phyloP scores from a whole-genome alignment of 2,797 vertebrate species.

The Amphiprion clarkii region DNA sequence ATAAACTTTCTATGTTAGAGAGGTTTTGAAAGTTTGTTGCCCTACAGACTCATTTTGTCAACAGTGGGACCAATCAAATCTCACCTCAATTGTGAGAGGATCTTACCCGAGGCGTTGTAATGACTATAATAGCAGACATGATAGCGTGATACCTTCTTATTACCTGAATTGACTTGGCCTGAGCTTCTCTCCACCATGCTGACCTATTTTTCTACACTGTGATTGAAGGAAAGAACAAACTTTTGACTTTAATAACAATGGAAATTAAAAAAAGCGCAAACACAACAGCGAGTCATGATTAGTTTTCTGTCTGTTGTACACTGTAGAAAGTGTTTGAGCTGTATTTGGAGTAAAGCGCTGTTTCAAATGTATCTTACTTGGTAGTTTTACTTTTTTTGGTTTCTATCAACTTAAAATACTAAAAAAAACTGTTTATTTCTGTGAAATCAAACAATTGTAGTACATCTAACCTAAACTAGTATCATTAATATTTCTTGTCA shows the following conservation, averaged over 20 bases:
- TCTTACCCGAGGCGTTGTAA: not conserved
- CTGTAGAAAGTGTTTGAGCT: too few relatives aligned
- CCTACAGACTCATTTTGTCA: not conserved
- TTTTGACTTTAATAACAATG: not conserved
- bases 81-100: not conserved
- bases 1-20: conserved; percentile 9
- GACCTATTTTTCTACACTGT: not conserved
- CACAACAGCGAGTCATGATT: not conserved
- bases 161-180: not conserved
- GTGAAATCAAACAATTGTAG: too few relatives aligned
- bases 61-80: not conserved
- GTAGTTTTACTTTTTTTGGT: too few relatives aligned
- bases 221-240: not conserved
- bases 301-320: not conserved
- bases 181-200: not conserved
- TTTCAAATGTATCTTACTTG: too few relatives aligned
- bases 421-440: too few relatives aligned
- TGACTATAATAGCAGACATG: not conserved
- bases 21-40: conserved; percentile 26
- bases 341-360: too few relatives aligned
- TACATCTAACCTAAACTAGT: too few relatives aligned
- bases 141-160: not conserved
- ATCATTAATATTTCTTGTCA: too few relatives aligned
- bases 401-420: too few relatives aligned
- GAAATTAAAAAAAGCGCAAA: not conserved